Evolutionary conservation across 1,140 invertebrate species (phyloP), one percentile per base, ranked within the genome.

Genomic region (Drosophila simulans): DNA sequence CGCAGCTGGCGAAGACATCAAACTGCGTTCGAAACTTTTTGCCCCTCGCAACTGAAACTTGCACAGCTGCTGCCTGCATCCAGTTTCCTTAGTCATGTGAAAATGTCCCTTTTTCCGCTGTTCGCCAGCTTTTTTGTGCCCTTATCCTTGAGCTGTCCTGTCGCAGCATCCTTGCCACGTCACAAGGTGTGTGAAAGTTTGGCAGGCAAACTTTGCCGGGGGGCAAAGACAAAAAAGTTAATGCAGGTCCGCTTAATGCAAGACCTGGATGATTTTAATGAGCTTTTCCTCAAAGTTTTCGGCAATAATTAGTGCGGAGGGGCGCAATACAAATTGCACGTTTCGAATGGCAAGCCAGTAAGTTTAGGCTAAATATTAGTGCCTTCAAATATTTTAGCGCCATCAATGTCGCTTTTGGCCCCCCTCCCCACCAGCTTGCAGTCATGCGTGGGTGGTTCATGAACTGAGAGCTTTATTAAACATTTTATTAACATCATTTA

Each of bases 221-320:
- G 51, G 53, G 12, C 39, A 42, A 22, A 64, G 39, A 56, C 51
- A 52, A 65, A 51, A 69, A 46, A 70, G 35, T 52, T 72, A 70
- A 74, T 74, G 71, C 71, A 54, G 72, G 59, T 66, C 54, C 46
- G 71, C 53, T 45, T 75, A 76, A 66, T 76, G 72, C 74, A 66
- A 56, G 51, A 75, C 56, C 66, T 57, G 78, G 68, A 65, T 70
- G 51, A 65, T 85, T 85, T 86, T 82, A 85, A 85, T 85, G 82
- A 85, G 81, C 77, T 86, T 88, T 84, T 80, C 65, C 72, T 49
- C 35, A 71, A 88, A 88, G 77, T 86, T 81, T 81, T 54, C 73
- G 52, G 27, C 76, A 46, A 65, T 86, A 88, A 88, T 88, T 85
- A 88, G 77, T 20, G 57, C 1, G 10, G 20, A 46, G 17, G 17